These are phyloP conservation scores for Dufourea novaeangliae DNA, from an alignment of 1,140 invertebrate species.

Conservation along the genomic window DNA sequence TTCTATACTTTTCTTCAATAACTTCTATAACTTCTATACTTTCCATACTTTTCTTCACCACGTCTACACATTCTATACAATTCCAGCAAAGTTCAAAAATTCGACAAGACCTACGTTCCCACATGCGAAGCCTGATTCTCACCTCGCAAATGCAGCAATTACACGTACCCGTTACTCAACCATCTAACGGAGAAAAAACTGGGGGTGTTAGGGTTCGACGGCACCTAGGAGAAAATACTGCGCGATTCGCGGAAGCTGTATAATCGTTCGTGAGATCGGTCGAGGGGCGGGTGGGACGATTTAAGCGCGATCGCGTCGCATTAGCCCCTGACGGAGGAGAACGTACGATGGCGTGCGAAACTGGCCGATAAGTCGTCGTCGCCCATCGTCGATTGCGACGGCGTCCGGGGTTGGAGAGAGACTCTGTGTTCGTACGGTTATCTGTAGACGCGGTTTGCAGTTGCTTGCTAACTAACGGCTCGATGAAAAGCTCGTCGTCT, in stretches of 20 bases:
- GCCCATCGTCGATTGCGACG: constrained; percentile 53
- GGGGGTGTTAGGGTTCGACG: background rate
- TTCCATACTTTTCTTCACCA: too few relatives aligned
- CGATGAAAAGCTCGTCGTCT: constrained; percentile 80
- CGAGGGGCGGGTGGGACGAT: constrained; percentile 36
- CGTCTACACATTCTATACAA: too few relatives aligned
- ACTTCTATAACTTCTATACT: too few relatives aligned
- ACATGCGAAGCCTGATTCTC: too few relatives aligned
- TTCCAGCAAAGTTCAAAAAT: too few relatives aligned
- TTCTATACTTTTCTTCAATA: too few relatives aligned
- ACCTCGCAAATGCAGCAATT: background rate
- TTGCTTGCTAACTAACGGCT: constrained; percentile 76
- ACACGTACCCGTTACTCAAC: background rate
- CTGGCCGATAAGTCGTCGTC: constrained; percentile 63
- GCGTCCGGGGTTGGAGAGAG: constrained; percentile 22
- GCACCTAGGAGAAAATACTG: background rate
- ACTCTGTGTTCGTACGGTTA: constrained; percentile 35
- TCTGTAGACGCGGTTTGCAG: constrained; percentile 40
- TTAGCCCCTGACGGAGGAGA: constrained; percentile 36
- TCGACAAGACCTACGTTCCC: too few relatives aligned
- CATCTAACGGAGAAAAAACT: background rate
- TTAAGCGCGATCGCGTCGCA: constrained; percentile 55
- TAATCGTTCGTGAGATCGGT: constrained; percentile 36
- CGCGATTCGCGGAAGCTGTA: constrained; percentile 23
- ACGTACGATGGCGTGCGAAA: constrained; percentile 39